Evolutionary conservation across 1,140 invertebrate genomes (phyloP).

Genomic region (Uloborus diversus): DNA sequence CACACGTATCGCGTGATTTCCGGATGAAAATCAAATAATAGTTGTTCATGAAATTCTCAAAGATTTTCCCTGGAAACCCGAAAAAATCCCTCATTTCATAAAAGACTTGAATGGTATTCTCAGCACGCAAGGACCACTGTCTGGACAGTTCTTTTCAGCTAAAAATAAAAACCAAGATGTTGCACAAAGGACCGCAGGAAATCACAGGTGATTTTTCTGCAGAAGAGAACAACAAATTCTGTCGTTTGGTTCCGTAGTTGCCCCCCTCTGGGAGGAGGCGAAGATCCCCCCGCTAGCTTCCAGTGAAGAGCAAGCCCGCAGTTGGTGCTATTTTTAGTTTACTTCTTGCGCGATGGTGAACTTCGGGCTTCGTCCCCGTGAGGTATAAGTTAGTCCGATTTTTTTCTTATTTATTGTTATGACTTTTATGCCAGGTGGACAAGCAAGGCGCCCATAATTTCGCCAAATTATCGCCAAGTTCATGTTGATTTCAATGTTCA

Average conservation of each 20-base stretch:
- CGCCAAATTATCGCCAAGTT: not conserved
- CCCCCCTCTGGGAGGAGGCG: conserved; percentile 1
- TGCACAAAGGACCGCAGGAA: conserved; percentile 42
- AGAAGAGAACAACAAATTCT: conserved; percentile 51
- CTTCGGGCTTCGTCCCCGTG: conserved; percentile 19
- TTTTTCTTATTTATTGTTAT: not conserved
- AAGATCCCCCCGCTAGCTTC: not conserved
- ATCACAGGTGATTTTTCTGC: conserved; percentile 54
- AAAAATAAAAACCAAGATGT: conserved; percentile 24
- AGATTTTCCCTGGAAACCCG: conserved; percentile 31
- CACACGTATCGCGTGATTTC: not conserved
- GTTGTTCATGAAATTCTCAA: conserved; percentile 31
- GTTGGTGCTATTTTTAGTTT: conserved; percentile 50
- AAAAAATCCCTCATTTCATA: conserved; percentile 41
- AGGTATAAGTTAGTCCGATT: not conserved
- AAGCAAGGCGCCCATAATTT: not conserved
- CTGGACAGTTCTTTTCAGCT: conserved; percentile 28
- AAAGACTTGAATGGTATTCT: conserved; percentile 7
- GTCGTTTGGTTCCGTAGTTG: conserved; percentile 31
- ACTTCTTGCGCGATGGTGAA: conserved; percentile 25
- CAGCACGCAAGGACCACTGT: not conserved
- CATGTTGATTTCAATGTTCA: no score
- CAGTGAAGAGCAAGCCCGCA: conserved; percentile 3
- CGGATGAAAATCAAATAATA: conserved; percentile 29
- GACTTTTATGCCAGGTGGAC: conserved; percentile 1